phyloP scores from a whole-genome alignment of 2,888 invertebrate genomes.

The Cryptocheilus praepositus region DNA sequence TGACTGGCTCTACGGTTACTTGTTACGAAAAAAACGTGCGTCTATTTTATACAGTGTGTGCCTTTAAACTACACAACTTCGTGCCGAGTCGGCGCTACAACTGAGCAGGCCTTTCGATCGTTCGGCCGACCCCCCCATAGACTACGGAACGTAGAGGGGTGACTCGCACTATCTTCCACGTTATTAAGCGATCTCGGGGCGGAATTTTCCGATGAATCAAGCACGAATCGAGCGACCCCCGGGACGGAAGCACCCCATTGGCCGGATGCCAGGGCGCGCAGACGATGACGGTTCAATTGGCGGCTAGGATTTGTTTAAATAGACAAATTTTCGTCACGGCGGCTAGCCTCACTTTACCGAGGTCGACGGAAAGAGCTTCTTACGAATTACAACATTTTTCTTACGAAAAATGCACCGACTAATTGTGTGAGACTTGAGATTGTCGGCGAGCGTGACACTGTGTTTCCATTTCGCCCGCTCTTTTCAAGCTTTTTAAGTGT shows the following conservation, averaged over 20 bases:
- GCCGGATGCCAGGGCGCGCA: background rate
- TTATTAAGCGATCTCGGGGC: conserved; percentile 2
- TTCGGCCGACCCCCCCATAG: conserved; percentile 48
- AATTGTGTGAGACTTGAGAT: too few species aligned
- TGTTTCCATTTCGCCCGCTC: too few species aligned
- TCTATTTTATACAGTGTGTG: conserved; percentile 72
- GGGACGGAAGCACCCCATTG: background rate
- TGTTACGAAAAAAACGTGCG: conserved; percentile 66
- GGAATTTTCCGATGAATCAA: conserved; percentile 24
- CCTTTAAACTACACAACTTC: conserved; percentile 72
- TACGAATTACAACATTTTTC: too few species aligned
- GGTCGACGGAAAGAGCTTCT: too few species aligned
- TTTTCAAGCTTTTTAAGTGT: too few species aligned
- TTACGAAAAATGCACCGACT: too few species aligned
- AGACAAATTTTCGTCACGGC: too few species aligned
- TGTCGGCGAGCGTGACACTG: too few species aligned
- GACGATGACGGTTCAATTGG: background rate
- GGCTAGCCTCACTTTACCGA: too few species aligned
- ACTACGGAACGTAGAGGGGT: conserved; percentile 37
- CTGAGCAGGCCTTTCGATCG: conserved; percentile 59
- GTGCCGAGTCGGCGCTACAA: conserved; percentile 74
- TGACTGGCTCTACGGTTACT: conserved; percentile 49
- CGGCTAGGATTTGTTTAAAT: conserved; percentile 3
- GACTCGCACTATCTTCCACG: conserved; percentile 26
- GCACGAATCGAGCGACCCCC: conserved; percentile 12